A percentile compares a stretch with the other conserved stretches of the same genome.
These are phyloP conservation scores for Eurois occulta DNA, from an alignment of 2,888 invertebrate species.

Conservation along the genomic window DNA sequence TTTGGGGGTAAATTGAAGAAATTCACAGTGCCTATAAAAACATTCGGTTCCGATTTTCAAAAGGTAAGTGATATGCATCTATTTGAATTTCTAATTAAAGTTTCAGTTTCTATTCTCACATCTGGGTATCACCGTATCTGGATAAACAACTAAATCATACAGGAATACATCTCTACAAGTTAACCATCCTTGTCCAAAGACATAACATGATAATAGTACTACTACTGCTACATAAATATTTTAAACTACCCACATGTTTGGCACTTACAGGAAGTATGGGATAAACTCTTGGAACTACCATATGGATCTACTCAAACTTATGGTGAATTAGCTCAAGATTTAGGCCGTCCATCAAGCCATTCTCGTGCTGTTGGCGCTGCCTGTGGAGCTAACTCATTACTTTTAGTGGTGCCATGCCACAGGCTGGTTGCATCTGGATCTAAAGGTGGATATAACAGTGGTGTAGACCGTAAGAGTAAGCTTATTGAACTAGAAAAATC, in stretches of 20 bases:
- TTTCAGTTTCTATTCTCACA: not conserved
- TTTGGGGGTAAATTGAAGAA: slow-evolving; percentile 80
- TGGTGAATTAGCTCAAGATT: slow-evolving; percentile 79
- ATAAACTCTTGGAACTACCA: slow-evolving; percentile 78
- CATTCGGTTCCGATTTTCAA: slow-evolving; percentile 85
- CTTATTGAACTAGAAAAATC: slow-evolving; percentile 86
- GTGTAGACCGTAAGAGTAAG: slow-evolving; percentile 89
- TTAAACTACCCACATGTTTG: slow-evolving; percentile 29
- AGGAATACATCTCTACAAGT: slow-evolving; percentile 1
- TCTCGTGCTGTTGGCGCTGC: slow-evolving; percentile 85
- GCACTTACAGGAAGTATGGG: slow-evolving; percentile 82
- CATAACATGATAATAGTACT: not conserved
- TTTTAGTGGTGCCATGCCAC: slow-evolving; percentile 86
- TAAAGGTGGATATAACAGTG: slow-evolving; percentile 86
- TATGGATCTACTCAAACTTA: slow-evolving; percentile 85
- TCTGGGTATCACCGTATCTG: not conserved
- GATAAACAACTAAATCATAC: not conserved
- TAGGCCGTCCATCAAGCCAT: slow-evolving; percentile 81
- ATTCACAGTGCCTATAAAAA: slow-evolving; percentile 82
- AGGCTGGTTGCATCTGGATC: slow-evolving; percentile 80
- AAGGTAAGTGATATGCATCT: slow-evolving; percentile 73
- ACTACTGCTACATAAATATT: not conserved
- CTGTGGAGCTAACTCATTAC: slow-evolving; percentile 83
- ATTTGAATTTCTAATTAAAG: not conserved
- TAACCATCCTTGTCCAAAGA: not conserved